Conservation (phyloP, 2,888 invertebrate genomes). For the Dasypogon diadema region DNA sequence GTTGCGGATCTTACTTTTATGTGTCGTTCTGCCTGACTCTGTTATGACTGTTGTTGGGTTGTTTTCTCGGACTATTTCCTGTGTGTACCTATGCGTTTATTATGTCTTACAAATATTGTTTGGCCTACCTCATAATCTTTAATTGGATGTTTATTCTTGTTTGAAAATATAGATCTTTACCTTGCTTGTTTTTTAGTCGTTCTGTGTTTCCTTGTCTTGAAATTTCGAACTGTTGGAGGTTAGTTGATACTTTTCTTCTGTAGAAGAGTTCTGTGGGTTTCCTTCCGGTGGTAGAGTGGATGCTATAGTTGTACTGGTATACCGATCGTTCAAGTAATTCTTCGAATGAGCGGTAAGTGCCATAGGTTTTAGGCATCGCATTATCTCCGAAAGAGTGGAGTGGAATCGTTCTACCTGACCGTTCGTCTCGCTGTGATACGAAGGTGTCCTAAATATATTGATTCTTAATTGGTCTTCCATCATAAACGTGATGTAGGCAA, state of each 20-base stretch:
- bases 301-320: conserved; percentile 54
- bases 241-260: conserved; percentile 42
- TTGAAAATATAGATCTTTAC: conserved; percentile 46
- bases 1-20: conserved; percentile 17
- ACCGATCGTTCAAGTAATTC: conserved; percentile 54
- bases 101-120: conserved; percentile 46
- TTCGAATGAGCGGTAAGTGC: conserved; percentile 46
- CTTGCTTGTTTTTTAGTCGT: conserved; percentile 48
- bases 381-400: conserved; percentile 56
- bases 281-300: conserved; percentile 54
- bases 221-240: conserved; percentile 47
- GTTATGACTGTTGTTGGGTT: background rate
- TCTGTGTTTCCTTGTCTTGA: conserved; percentile 33
- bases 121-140: conserved; percentile 56
- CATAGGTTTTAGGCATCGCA: conserved; percentile 55
- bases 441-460: conserved; percentile 53
- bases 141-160: conserved; percentile 53
- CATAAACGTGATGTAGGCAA: conserved; percentile 54
- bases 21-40: background rate
- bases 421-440: conserved; percentile 54
- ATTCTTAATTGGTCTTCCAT: conserved; percentile 55
- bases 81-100: background rate
- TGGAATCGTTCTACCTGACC: conserved; percentile 56
- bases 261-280: conserved; percentile 56
- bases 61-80: conserved; percentile 8